Conservation (phyloP, 2,113 vertebrate genomes). For the Balaenoptera acutorostrata region DNA sequence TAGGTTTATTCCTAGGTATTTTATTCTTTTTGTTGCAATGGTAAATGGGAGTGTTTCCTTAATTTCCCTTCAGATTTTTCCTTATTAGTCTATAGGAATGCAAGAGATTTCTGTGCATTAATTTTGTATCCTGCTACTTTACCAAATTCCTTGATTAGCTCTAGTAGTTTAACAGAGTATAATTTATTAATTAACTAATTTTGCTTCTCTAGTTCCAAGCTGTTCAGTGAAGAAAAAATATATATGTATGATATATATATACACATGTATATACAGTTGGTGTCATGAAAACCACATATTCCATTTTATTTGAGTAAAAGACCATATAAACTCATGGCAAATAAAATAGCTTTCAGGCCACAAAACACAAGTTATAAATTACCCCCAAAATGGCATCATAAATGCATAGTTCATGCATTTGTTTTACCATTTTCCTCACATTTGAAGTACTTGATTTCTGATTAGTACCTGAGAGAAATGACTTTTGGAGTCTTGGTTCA, state of each 20-base stretch:
- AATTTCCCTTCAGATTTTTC: no score
- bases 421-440: not conserved
- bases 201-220: not conserved
- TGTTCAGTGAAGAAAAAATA: not conserved
- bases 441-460: not conserved
- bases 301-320: constrained; percentile 13
- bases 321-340: not conserved
- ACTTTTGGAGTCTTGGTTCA: not conserved
- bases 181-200: not conserved
- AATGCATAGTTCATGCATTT: not conserved
- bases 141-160: no score
- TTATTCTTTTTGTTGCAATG: no score
- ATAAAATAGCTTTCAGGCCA: not conserved
- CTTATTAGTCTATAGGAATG: no score
- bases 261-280: not conserved
- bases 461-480: not conserved
- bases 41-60: no score
- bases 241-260: not conserved
- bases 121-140: no score
- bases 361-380: not conserved
- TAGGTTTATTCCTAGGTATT: no score
- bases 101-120: no score
- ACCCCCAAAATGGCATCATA: not conserved
- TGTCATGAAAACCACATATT: not conserved
- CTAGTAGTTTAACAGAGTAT: not conserved